Evolutionary conservation across 23 tunicate species (phyloP), one percentile per base, ranked within the genome.

Genomic region (Styela clava): DNA sequence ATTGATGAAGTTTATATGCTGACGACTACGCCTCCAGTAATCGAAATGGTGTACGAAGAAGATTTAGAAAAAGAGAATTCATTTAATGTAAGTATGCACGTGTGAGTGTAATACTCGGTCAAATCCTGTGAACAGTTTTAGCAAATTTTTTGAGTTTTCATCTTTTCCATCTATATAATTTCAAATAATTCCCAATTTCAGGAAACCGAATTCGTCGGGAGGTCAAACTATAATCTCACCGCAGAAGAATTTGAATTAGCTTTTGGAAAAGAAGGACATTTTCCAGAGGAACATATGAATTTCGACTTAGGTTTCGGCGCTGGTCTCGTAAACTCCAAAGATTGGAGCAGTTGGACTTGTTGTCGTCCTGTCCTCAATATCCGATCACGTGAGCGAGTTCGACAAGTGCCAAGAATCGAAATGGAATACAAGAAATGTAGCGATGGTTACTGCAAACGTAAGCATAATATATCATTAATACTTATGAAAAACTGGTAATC

Each of bases 271-370:
- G 37, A 31, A 16, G 37, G 16, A 18, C 64, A 22, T 28, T 64
- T 33, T 1, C 65, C 24, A 21, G 81, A 76, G 0, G 81, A 76
- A 44, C 65, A 76, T 29, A 52, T 44, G 65, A 76, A 23, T 24
- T 76, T 76, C 26, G 2, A 44, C 19, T 76, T 2, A 21, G 81
- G 62, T 7, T 76, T 76, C 65, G 81, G 81, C 21, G 33, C 65
- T 27, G 64, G 52, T 0, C 29, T 26, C 0, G 27, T 23, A 36
- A 44, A 56, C 12, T 25, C 62, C 12, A 1, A 23, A 0, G 32
- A 76, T 22, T 76, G 81, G 81, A 76, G 65, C 31, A 9, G 18
- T n/a, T 76, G 81, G 81, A 76, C 68, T 26, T 76, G 81, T 31
- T 76, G 81, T 0, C 63, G 81, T 22, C 81, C 27, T 12, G 64